Base-by-base conservation (phyloP, 35 echinoderm and acorn worm species). In the Heliocidaris tuberculata region DNA sequence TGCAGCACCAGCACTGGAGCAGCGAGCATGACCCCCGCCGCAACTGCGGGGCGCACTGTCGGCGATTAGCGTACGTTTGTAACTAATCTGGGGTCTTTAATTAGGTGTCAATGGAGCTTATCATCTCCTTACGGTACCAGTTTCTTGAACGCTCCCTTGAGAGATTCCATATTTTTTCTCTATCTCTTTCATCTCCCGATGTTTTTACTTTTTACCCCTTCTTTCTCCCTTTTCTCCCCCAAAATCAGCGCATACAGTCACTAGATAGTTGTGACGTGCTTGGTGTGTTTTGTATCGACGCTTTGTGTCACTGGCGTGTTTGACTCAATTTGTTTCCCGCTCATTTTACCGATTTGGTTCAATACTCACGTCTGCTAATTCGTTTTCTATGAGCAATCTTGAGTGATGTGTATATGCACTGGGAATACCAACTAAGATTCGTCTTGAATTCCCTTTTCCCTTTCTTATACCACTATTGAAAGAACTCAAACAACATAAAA, bases 1-100 rank as follows among this genome's bases (percentile, higher is more conserved):
- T n/a, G 87, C 87, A 89, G 87, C 87, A 89, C 19, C 86, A 89
- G 87, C 32, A 42, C 15, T 31, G 31, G 87, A 19, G 87, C 87
- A 89, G 87, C 87, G 87, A 89, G 87, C 87, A 89, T 89, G 87
- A 89, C 87, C 87, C 87, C 87, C 87, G 87, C 87, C 87, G 87
- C 31, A 89, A 78, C 87, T 48, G 87, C 31, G 2, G 87, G 87
- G 87, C 31, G 31, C 87, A 31, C 87, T 89, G 15, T 47, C 87
- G 87, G 87, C 87, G 31, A 89, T 89, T 89, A 89, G 87, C 87
- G 47, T 48, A 27, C 19, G 31, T 89, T 89, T 89, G 87, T 89
- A 89, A 89, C 87, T 48, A 89, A 89, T 89, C 31, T 27, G 87
- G 87, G 87, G 87, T 89, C 87, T 89, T 89, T 89, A 89, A 89